phyloP scores from a whole-genome alignment of 2,888 invertebrate species.

The Agriopis marginaria region DNA sequence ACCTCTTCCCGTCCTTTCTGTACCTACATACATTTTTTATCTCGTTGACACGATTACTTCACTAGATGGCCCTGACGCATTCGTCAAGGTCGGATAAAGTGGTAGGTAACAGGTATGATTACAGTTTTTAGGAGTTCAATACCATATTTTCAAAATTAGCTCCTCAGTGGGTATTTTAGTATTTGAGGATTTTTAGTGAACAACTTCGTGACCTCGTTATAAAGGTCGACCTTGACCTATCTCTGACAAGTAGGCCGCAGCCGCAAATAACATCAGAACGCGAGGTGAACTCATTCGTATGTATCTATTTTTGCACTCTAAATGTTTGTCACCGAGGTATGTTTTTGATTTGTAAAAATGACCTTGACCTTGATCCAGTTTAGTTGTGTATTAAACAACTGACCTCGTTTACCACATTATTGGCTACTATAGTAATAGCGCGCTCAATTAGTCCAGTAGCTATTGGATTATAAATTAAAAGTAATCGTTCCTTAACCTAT shows the following conservation, averaged over 20 bases:
- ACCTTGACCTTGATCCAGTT: slow-evolving; percentile 86
- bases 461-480: slow-evolving; percentile 20
- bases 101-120: slow-evolving; percentile 41
- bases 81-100: slow-evolving; percentile 65
- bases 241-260: slow-evolving; percentile 72
- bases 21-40: slow-evolving; percentile 66
- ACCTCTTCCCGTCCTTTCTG: slow-evolving; percentile 83
- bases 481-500: neutral
- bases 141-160: neutral
- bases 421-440: slow-evolving; percentile 66
- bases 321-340: slow-evolving; percentile 75
- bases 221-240: slow-evolving; percentile 82
- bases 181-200: slow-evolving; percentile 42
- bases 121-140: slow-evolving; percentile 9
- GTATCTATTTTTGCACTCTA: slow-evolving; percentile 75
- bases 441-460: slow-evolving; percentile 69
- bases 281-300: slow-evolving; percentile 73
- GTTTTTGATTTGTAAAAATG: slow-evolving; percentile 85
- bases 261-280: slow-evolving; percentile 77
- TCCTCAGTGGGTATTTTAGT: neutral
- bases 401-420: slow-evolving; percentile 84
- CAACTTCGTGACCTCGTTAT: slow-evolving; percentile 62
- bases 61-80: slow-evolving; percentile 68
- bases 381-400: slow-evolving; percentile 79
- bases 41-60: slow-evolving; percentile 80